Evolutionary conservation across 2,797 vertebrate species (phyloP), one percentile per base, ranked within the genome.

Genomic region (Capromys pilorides): DNA sequence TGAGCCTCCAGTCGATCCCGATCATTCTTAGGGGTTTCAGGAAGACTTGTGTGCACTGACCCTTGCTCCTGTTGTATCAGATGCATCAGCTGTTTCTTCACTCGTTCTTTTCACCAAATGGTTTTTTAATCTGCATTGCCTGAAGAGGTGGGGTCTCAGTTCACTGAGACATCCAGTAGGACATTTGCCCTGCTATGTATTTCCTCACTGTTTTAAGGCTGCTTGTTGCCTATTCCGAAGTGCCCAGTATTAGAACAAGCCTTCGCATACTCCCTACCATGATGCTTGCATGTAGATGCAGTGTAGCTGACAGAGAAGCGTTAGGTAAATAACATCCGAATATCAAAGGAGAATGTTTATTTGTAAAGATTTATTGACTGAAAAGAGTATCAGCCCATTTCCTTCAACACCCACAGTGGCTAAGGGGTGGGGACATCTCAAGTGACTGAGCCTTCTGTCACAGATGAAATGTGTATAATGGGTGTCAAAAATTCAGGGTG

Each of bases 401-500:
- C 75, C 39, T 51, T 75, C 49, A 62, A n/a, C 73, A 83, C 59
- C 82, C 39, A 6, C 64, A 31, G 71, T 66, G 69, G 45, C 90
- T 36, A 8, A 31, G 26, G n/a, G 75, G 3, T 18, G 13, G 62
- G 31, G 10, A 24, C 87, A 41, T 61, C 69, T 93, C 71, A 39
- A 90, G 62, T 62, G 90, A 64, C 18, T 88, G 69, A 86, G 69
- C 75, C 88, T 91, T 14, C 39, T 39, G 69, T 33, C 1, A 78
- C 91, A 39, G 84, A 93, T 91, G 92, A 80, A 85, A 94, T 92
- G 73, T 91, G 88, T 91, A 77, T 73, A 64, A 39, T 90, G 96
- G 86, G 95, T 96, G 96, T 97, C 91, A 95, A 94, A 92, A 95
- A 92, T 61, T 28, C 79, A 83, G 94, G 95, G 96, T 80, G 91